A percentile compares a stretch with the other conserved stretches of the same genome.
phyloP scores from a whole-genome alignment of 2,888 invertebrate species.

The Drepana falcataria region DNA sequence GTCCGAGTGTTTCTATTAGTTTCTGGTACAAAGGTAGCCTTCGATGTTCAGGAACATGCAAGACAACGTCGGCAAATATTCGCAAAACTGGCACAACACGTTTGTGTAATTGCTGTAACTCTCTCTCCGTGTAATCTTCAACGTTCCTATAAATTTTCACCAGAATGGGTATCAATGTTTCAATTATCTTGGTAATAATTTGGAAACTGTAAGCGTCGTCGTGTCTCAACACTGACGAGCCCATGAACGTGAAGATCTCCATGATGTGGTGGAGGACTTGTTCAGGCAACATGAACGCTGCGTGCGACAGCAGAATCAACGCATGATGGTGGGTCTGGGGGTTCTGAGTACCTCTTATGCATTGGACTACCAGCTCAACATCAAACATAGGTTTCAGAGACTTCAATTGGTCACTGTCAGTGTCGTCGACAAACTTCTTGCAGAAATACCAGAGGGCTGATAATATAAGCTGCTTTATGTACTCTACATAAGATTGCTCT shows the following conservation, averaged over 20 bases:
- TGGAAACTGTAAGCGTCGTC: constrained; percentile 97
- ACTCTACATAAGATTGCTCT: constrained; percentile 90
- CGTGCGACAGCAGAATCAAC: constrained; percentile 87
- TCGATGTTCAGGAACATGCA: constrained; percentile 96
- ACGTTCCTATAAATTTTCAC: constrained; percentile 70
- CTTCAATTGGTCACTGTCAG: constrained; percentile 58
- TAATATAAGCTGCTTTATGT: constrained; percentile 91
- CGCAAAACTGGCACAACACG: constrained; percentile 84
- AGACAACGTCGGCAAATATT: constrained; percentile 93
- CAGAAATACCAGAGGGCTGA: constrained; percentile 87
- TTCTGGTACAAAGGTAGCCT: constrained; percentile 88
- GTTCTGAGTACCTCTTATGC: constrained; percentile 93
- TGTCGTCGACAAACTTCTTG: constrained; percentile 72
- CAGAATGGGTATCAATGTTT: constrained; percentile 92
- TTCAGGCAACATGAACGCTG: constrained; percentile 87
- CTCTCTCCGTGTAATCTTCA: constrained; percentile 51
- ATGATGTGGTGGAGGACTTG: constrained; percentile 95
- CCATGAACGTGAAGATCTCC: constrained; percentile 99
- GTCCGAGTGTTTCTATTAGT: constrained; percentile 85
- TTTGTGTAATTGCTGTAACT: constrained; percentile 57
- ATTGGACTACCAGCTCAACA: constrained; percentile 90
- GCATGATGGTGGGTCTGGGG: constrained; percentile 98
- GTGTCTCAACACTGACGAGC: constrained; percentile 92
- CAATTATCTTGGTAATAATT: constrained; percentile 92
- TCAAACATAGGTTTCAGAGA: constrained; percentile 76